Evolutionary conservation across 2,888 invertebrate species (phyloP).

Genomic region (Tupiocoris notatus): DNA sequence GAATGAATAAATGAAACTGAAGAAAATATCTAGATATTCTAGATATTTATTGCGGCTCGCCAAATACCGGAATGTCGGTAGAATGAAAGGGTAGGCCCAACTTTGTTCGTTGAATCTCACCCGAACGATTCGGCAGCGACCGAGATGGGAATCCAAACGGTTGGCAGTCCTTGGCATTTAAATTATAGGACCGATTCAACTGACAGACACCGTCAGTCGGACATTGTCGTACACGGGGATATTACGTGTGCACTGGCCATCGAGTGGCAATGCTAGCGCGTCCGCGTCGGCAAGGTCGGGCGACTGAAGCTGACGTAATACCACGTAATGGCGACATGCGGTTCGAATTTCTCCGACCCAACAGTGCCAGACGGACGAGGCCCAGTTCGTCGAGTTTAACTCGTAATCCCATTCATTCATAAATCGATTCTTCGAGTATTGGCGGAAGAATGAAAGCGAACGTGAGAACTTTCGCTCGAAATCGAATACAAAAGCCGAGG

Average conservation of each 20-base stretch:
- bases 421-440: too few species aligned
- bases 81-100: too few species aligned
- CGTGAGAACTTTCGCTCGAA: too few species aligned
- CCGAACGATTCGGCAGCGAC: too few species aligned
- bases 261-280: background rate
- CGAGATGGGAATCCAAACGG: too few species aligned
- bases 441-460: too few species aligned
- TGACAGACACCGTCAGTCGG: background rate
- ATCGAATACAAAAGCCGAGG: too few species aligned
- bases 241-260: background rate
- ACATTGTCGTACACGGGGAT: background rate
- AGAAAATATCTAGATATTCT: too few species aligned
- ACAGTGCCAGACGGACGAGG: background rate
- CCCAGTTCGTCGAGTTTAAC: background rate
- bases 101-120: too few species aligned
- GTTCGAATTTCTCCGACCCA: background rate
- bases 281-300: background rate
- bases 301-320: background rate
- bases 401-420: background rate
- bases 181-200: background rate
- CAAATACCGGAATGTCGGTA: too few species aligned
- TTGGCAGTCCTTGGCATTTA: background rate
- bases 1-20: background rate
- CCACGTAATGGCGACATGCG: background rate
- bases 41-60: too few species aligned